Evolutionary conservation across 2,888 invertebrate genomes (phyloP).

Genomic region (Troides helena): DNA sequence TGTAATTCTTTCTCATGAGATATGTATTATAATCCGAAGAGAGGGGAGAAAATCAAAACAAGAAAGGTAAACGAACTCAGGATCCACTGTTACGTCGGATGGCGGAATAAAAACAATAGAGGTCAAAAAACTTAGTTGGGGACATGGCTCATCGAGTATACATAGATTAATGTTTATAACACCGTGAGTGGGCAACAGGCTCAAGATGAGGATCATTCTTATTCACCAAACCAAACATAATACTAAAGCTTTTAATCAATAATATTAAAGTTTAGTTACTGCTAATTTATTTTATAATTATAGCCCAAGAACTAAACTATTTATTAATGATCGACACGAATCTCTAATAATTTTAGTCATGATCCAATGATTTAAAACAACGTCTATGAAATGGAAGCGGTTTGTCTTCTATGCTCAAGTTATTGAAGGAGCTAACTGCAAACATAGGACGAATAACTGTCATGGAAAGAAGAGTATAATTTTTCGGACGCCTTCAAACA

Average conservation of each 20-base stretch:
- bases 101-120: slow-evolving; percentile 34
- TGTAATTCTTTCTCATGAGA: slow-evolving; percentile 11
- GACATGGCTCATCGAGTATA: slow-evolving; percentile 30
- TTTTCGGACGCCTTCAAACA: too few relatives aligned
- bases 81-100: slow-evolving; percentile 31
- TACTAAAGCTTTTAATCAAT: not conserved
- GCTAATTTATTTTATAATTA: too few relatives aligned
- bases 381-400: too few relatives aligned
- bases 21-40: slow-evolving; percentile 5
- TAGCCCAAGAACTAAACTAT: too few relatives aligned
- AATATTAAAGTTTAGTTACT: not conserved
- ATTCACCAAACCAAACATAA: not conserved
- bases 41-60: slow-evolving; percentile 23
- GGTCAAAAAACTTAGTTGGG: slow-evolving; percentile 48
- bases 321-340: too few relatives aligned
- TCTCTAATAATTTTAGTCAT: too few relatives aligned
- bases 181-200: not conserved
- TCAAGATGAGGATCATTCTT: not conserved
- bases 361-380: too few relatives aligned
- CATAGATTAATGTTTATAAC: slow-evolving; percentile 35
- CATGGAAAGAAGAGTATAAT: too few relatives aligned
- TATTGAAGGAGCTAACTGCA: too few relatives aligned
- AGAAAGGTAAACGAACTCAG: slow-evolving; percentile 28
- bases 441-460: too few relatives aligned
- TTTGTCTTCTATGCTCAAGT: too few relatives aligned